Evolutionary conservation across 2,113 vertebrate species (phyloP), one percentile per base, ranked within the genome.

Genomic region (Chaenogobius annularis): DNA sequence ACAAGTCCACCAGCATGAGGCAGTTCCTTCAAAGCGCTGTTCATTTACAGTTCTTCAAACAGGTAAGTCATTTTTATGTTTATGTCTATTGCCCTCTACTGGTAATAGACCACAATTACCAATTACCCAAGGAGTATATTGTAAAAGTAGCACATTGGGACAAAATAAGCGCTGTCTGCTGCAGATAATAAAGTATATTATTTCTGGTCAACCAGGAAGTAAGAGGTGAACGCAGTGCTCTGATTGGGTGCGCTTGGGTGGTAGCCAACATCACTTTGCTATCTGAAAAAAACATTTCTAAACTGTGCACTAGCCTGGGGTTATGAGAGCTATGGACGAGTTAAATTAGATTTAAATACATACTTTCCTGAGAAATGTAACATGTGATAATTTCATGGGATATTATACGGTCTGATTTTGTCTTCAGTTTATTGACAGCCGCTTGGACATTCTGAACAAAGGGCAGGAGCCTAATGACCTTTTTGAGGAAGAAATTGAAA

Each of bases 1-100:
- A 95, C 75, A 96, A 94, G 67, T 93, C 94, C 1, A 68, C 84
- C 46, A 86, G 88, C 22, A 91, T 94, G 89, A 94, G 93, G 74
- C 88, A 90, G 64, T 97, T 97, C 84, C 92, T 96, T 26, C 92
- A 90, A 70, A 88, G 88, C 17, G 95, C 96, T 0, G 83, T 96
- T 26, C 96, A 97, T 81, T 88, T 96, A 58, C 96, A 97, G 87
- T 93, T 94, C 47, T 97, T 97, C 88, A 96, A 95, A 81, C 94
- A 97, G 95, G 96, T 97, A 83, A 35, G 58, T 14, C 5, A 8
- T 12, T 9, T 5, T 35, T 15, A 19, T 47, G 23, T 43, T 9
- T 26, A 26, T 1, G 0, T 47, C 37, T 58, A 46, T 50, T 35
- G 76, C 67, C 78, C 73, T 66, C 86, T 85, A 62, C 66, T 87